phyloP scores from a whole-genome alignment of 1,140 invertebrate species.

The Physella acuta region DNA sequence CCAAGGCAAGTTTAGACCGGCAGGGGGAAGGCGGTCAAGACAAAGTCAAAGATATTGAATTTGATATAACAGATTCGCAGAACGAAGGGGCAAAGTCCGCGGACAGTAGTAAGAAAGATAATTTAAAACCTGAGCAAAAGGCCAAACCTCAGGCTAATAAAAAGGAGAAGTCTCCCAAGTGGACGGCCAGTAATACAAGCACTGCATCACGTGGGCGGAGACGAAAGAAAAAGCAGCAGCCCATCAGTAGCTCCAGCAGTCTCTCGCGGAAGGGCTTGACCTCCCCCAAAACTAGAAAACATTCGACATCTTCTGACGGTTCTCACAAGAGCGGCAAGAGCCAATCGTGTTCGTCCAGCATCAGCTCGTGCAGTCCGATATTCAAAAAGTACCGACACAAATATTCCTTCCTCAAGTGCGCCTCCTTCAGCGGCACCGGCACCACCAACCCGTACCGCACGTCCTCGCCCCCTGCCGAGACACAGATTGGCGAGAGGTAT shows the following conservation, averaged over 20 bases:
- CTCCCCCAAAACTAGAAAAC: not conserved
- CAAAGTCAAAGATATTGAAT: too few relatives aligned
- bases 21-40: too few relatives aligned
- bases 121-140: too few relatives aligned
- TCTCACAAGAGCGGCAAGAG: not conserved
- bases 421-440: not conserved
- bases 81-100: too few relatives aligned
- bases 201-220: not conserved
- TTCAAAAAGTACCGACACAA: not conserved
- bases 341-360: not conserved
- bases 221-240: not conserved
- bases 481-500: not conserved
- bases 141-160: too few relatives aligned
- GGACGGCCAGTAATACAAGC: not conserved
- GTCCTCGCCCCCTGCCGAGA: not conserved
- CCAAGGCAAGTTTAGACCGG: too few relatives aligned
- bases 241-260: not conserved
- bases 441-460: not conserved
- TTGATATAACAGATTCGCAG: too few relatives aligned
- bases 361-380: not conserved
- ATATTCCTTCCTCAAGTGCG: not conserved
- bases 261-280: not conserved
- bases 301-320: not conserved
- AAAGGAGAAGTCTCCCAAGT: not conserved
- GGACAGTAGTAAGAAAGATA: too few relatives aligned